phyloP scores from a whole-genome alignment of 2,888 invertebrate genomes.

The Acholoe squamosa region DNA sequence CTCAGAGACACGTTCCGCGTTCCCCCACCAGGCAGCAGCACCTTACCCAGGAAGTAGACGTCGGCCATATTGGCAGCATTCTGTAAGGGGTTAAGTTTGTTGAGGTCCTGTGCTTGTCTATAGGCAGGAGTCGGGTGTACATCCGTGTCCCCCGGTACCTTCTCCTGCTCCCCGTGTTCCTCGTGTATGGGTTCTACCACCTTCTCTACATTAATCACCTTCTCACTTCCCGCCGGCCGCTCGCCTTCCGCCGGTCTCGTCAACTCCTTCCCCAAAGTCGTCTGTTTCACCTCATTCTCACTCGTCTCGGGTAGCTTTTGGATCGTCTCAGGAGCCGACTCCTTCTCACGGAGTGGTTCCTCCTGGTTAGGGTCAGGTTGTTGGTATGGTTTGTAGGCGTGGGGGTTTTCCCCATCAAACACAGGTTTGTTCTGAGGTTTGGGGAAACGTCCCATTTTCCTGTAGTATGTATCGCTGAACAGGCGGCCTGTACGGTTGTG shows the following conservation, averaged over 20 bases:
- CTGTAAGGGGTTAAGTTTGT: conserved; percentile 40
- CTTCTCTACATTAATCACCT: conserved; percentile 49
- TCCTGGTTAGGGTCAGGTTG: background rate
- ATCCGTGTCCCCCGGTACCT: background rate
- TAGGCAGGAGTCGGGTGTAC: conserved; percentile 29
- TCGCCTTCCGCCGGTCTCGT: background rate
- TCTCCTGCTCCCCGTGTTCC: background rate
- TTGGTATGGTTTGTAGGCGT: background rate
- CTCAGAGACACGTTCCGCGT: background rate
- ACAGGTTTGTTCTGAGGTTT: background rate
- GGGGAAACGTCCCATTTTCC: background rate
- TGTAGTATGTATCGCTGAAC: conserved; percentile 13
- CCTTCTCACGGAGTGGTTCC: background rate
- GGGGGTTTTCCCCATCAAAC: background rate
- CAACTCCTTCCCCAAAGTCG: background rate
- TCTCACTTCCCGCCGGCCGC: background rate
- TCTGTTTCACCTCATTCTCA: conserved; percentile 21
- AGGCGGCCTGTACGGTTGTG: background rate
- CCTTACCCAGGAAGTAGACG: conserved; percentile 66
- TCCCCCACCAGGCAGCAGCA: background rate
- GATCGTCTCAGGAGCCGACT: background rate
- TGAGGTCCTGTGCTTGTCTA: background rate
- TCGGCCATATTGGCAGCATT: conserved; percentile 65
- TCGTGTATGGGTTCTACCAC: background rate
- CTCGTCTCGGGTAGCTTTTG: background rate